Evolutionary conservation across 2,888 invertebrate species (phyloP).

Genomic region (Drosophila eohydei): DNA sequence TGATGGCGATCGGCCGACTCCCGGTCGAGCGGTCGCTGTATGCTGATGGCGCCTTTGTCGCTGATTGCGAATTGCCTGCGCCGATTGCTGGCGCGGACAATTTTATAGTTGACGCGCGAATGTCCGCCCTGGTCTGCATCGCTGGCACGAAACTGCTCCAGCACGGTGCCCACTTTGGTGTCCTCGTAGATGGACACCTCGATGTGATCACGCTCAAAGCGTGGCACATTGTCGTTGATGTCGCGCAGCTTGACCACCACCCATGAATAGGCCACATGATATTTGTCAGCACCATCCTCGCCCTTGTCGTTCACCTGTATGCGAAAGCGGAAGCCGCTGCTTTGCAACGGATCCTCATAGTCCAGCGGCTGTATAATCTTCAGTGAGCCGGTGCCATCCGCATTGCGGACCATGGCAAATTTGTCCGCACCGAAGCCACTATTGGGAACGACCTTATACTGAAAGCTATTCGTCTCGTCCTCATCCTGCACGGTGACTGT

Average conservation of each 20-base stretch:
- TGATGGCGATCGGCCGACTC: conserved; percentile 97
- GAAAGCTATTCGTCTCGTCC: conserved; percentile 97
- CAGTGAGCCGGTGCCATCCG: conserved; percentile 96
- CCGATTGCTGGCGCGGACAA: conserved; percentile 95
- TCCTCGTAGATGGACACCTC: conserved; percentile 96
- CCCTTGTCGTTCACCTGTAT: conserved; percentile 97
- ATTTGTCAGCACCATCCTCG: conserved; percentile 96
- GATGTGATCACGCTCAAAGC: conserved; percentile 95
- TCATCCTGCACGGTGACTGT: conserved; percentile 97
- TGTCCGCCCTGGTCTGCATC: conserved; percentile 98
- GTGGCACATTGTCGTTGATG: conserved; percentile 98
- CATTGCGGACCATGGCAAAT: conserved; percentile 97
- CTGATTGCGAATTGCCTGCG: conserved; percentile 97
- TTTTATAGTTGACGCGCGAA: conserved; percentile 94
- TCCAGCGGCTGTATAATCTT: conserved; percentile 98
- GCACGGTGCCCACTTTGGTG: conserved; percentile 93
- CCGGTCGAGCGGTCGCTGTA: conserved; percentile 95
- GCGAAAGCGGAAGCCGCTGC: conserved; percentile 96
- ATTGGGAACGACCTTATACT: conserved; percentile 96
- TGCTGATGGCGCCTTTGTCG: conserved; percentile 96
- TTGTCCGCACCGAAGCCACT: conserved; percentile 97
- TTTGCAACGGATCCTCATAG: conserved; percentile 96
- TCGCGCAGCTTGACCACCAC: conserved; percentile 96
- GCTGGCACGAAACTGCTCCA: conserved; percentile 96
- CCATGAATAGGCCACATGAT: conserved; percentile 97